These are phyloP conservation scores for Crypturellus tataupa DNA, from an alignment of 2,797 vertebrate species.

Conservation along the genomic window DNA sequence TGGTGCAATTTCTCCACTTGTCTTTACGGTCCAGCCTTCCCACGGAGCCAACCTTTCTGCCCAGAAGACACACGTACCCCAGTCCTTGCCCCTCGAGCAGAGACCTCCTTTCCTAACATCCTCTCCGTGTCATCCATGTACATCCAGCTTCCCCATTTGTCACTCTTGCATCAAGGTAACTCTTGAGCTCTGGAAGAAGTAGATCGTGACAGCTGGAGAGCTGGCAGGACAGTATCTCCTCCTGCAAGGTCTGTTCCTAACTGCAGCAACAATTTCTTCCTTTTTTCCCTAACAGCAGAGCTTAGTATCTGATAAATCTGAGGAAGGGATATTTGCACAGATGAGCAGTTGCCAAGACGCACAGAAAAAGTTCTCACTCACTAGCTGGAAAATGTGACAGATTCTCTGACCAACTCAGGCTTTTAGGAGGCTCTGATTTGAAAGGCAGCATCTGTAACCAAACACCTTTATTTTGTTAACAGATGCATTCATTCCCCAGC, in stretches of 20 bases:
- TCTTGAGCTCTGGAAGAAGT: background rate
- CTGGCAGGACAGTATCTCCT: background rate
- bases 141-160: background rate
- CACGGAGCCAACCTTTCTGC: accelerated
- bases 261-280: accelerated
- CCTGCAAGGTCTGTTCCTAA: background rate
- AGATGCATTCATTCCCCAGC: background rate
- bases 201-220: background rate
- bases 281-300: background rate
- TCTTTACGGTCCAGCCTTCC: background rate
- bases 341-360: slow-evolving; percentile 21
- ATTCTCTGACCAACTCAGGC: background rate
- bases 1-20: background rate
- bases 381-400: slow-evolving; percentile 20
- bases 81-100: background rate
- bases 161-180: accelerated
- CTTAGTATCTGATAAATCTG: background rate
- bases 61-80: background rate
- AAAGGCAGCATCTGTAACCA: slow-evolving; percentile 46
- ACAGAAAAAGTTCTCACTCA: slow-evolving; percentile 13
- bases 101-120: background rate
- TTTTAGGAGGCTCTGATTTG: slow-evolving; percentile 45
- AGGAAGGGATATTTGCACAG: slow-evolving; percentile 8
- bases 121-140: accelerated
- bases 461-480: slow-evolving; percentile 38